Percentiles rank a stretch among this genome's conserved stretches.
phyloP scores from a whole-genome alignment of 2,113 vertebrate species.

The Pelobates fuscus region DNA sequence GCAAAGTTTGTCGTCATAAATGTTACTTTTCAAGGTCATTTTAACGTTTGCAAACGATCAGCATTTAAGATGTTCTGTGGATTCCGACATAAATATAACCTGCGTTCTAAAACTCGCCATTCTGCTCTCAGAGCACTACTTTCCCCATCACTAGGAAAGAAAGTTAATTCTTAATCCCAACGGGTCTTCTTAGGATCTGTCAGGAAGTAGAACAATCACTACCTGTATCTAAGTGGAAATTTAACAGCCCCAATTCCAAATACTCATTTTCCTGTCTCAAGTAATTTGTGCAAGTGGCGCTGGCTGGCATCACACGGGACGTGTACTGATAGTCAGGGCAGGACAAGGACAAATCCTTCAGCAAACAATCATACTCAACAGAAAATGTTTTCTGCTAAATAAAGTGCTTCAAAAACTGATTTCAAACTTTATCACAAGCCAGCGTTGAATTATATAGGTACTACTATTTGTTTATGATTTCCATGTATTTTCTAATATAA shows the following conservation, averaged over 20 bases:
- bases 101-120: too few relatives aligned
- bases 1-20: not conserved
- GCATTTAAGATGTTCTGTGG: not conserved
- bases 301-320: not conserved
- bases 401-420: constrained; percentile 33
- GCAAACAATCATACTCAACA: constrained; percentile 35
- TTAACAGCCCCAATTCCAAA: constrained; percentile 39
- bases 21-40: constrained; percentile 32
- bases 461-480: not conserved
- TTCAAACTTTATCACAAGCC: constrained; percentile 38
- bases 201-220: constrained; percentile 24
- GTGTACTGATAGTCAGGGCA: constrained; percentile 18
- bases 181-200: constrained; percentile 39
- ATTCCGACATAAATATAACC: not conserved
- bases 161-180: constrained; percentile 13
- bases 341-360: constrained; percentile 7
- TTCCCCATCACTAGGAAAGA: not conserved
- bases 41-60: not conserved
- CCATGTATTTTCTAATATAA: not conserved
- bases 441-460: not conserved
- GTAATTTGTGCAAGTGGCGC: constrained; percentile 47
- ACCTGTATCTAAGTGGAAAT: constrained; percentile 47
- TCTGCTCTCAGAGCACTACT: not conserved
- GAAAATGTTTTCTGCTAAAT: constrained; percentile 47
- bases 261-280: constrained; percentile 49